Evolutionary conservation across 2,113 vertebrate genomes (phyloP).

Genomic region (Gasterosteus nipponicus): DNA sequence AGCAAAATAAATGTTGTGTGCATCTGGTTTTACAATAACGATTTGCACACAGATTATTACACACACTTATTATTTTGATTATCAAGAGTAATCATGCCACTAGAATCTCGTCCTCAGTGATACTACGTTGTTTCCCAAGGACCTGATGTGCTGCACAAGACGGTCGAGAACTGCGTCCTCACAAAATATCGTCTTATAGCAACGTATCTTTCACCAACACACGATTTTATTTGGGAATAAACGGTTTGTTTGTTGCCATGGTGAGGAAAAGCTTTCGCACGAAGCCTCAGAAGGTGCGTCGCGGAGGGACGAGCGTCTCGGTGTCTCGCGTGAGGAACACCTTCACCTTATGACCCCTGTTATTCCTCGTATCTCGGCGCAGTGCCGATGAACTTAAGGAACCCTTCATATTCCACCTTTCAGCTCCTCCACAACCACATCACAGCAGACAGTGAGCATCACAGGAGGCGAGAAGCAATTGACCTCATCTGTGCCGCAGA

Average conservation of each 20-base stretch:
- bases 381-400: slow-evolving; percentile 48
- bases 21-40: slow-evolving; percentile 31
- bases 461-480: slow-evolving; percentile 65
- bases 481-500: slow-evolving; percentile 64
- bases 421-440: slow-evolving; percentile 52
- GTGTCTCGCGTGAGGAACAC: slow-evolving; percentile 33
- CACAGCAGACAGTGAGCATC: slow-evolving; percentile 52
- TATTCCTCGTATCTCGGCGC: slow-evolving; percentile 42
- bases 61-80: neutral
- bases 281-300: slow-evolving; percentile 14
- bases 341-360: slow-evolving; percentile 36
- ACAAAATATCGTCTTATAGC: neutral
- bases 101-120: neutral
- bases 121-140: too few species aligned
- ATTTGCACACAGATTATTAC: neutral
- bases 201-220: neutral
- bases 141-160: neutral
- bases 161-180: too few species aligned
- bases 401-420: slow-evolving; percentile 51
- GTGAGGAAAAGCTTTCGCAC: neutral
- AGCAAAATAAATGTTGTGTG: slow-evolving; percentile 25
- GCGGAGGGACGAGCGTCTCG: slow-evolving; percentile 11
- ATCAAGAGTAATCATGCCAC: neutral
- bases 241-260: neutral
- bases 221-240: neutral